phyloP scores from a whole-genome alignment of 2,888 invertebrate genomes.

The Galerucella nymphaeae region DNA sequence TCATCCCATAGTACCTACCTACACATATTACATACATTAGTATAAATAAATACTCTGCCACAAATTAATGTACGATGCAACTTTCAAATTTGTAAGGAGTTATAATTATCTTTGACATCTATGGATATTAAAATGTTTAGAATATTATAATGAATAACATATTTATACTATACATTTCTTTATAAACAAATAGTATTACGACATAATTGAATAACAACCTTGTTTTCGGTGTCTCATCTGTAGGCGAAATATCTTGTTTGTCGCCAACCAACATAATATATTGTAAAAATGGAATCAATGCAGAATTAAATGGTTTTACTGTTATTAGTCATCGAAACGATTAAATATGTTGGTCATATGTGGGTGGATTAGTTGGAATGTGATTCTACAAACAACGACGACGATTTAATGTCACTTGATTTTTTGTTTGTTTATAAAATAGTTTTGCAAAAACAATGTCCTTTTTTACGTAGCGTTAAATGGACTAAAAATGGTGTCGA shows the following conservation, averaged over 20 bases:
- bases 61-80: too few species aligned
- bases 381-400: too few species aligned
- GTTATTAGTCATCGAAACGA: slow-evolving; percentile 23
- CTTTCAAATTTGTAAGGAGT: too few species aligned
- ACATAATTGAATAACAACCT: neutral
- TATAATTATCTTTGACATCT: too few species aligned
- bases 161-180: neutral
- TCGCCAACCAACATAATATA: neutral
- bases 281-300: slow-evolving; percentile 20
- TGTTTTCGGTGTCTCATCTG: neutral
- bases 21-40: too few species aligned
- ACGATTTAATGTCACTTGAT: too few species aligned
- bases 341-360: slow-evolving; percentile 13
- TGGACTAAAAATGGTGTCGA: too few species aligned
- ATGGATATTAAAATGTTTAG: neutral
- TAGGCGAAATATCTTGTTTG: slow-evolving; percentile 8
- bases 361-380: neutral
- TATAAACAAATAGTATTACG: neutral
- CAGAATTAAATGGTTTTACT: slow-evolving; percentile 18
- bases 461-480: too few species aligned
- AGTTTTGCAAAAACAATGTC: too few species aligned
- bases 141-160: neutral
- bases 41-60: too few species aligned
- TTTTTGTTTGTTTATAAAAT: too few species aligned
- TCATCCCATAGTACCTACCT: too few species aligned